phyloP scores from a whole-genome alignment of 2,888 invertebrate species.

The Mimas tiliae region DNA sequence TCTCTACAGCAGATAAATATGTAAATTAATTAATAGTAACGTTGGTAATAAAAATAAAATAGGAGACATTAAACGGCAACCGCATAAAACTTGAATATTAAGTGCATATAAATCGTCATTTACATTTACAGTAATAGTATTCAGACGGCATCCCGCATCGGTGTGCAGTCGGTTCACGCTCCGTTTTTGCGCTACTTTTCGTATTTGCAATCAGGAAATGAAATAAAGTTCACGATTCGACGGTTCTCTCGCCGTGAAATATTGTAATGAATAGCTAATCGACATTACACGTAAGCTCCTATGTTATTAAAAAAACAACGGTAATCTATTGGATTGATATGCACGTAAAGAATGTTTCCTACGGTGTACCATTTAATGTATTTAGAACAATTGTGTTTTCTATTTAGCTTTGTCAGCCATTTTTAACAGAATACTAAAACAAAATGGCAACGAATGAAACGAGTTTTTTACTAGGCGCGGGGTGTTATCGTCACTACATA shows the following conservation, averaged over 20 bases:
- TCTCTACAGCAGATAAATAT: constrained; percentile 7
- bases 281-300: not conserved
- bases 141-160: not conserved
- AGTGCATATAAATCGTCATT: constrained; percentile 14
- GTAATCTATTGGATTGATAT: no score
- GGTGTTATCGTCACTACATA: constrained; percentile 33
- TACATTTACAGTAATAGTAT: constrained; percentile 5
- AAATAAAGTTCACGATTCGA: constrained; percentile 60
- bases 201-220: constrained; percentile 69
- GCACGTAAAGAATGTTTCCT: no score
- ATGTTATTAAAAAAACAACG: no score
- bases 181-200: constrained; percentile 55
- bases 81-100: constrained; percentile 9
- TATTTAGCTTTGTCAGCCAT: not conserved
- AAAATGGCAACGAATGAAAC: constrained; percentile 15
- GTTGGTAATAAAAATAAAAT: constrained; percentile 9
- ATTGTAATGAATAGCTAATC: constrained; percentile 1
- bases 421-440: constrained; percentile 9
- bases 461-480: constrained; percentile 13
- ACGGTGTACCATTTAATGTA: no score
- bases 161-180: constrained; percentile 44
- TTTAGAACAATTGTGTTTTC: not conserved
- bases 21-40: constrained; percentile 6
- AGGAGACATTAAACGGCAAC: not conserved
- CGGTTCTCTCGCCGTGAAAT: constrained; percentile 39